Evolutionary conservation across 2,113 vertebrate genomes (phyloP).

Genomic region (Herpetotheres cachinnans): DNA sequence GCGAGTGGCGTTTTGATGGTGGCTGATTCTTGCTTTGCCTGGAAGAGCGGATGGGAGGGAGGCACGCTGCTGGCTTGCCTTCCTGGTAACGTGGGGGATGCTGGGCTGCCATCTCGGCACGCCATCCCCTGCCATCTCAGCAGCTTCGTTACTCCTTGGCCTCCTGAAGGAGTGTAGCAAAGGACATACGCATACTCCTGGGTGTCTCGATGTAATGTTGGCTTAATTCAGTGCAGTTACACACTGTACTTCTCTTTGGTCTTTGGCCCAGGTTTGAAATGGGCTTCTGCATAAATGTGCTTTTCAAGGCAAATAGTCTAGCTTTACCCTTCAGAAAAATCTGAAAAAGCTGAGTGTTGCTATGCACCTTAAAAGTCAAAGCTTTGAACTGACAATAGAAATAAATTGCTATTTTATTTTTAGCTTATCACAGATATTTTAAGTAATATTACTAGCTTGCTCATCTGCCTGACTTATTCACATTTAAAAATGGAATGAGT

Average conservation of each 20-base stretch:
- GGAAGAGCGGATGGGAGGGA: not conserved
- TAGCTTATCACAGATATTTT: not conserved
- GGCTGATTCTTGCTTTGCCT: too few species aligned
- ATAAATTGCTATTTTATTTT: constrained; percentile 2
- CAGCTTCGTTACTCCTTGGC: not conserved
- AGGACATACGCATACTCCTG: not conserved
- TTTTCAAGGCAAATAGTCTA: not conserved
- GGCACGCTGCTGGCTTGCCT: not conserved
- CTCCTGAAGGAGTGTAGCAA: not conserved
- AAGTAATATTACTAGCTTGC: not conserved
- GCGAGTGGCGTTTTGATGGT: not conserved
- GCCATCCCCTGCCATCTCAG: not conserved
- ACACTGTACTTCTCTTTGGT: not conserved
- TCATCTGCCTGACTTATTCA: not conserved
- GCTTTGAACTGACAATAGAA: not conserved
- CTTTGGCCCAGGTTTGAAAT: not conserved
- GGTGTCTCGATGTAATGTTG: too few species aligned
- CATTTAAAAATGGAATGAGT: not conserved
- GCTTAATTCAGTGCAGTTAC: too few species aligned
- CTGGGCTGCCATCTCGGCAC: not conserved
- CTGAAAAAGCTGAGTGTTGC: not conserved
- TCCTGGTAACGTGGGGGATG: fast-evolving
- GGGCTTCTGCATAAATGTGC: not conserved
- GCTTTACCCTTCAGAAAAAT: not conserved
- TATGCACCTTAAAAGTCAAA: not conserved